Base-by-base conservation (phyloP, 2,113 vertebrate genomes). In the Petrocephalus zakoni region DNA sequence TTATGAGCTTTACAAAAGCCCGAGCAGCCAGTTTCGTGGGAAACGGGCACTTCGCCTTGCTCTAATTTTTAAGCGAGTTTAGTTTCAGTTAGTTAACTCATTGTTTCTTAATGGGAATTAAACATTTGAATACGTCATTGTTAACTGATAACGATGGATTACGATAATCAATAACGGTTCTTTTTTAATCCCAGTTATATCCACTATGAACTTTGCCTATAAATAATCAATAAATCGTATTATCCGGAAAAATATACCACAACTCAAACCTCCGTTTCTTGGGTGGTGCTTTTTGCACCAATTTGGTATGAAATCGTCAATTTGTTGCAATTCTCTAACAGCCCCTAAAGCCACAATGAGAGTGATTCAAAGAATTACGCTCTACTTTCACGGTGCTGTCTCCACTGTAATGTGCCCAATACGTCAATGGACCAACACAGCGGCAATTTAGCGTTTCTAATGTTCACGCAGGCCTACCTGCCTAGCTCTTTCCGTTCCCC, bases 241-340 rank as follows among this genome's bases (percentile, higher is more conserved):
- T 25, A 9, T 25, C 8, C 9, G 22, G 58, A 25, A 42, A 42
- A 15, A 64, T 42, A 46, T 42, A 25, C 25, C 9, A 56, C 34
- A 29, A n/a, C 2, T 5, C 15, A 22, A 75, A 55, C 94, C 87
- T 81, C 17, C 37, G 95, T 93, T 95, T 94, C 88, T 85, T 61
- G 87, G 90, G 64, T 61, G 78, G 46, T 86, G 56, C 90, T 34
- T 89, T 58, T 85, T 86, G 90, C 92, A 87, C 93, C 91, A 94
- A 94, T 94, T 95, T 93, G 92, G 93, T 95, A 95, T 95, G 94
- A 96, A 96, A 95, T 95, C 84, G 94, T 93, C 94, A 95, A 95
- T 96, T 95, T 95, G 95, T 95, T 93, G 91, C 91, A 93, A 89
- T 92, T 92, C 87, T 90, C 90, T 89, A 89, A 86, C 87, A 61